A percentile compares a stretch with the other conserved stretches of the same genome.
phyloP scores from a whole-genome alignment of 2,888 invertebrate genomes.

The Leucoma salicis region DNA sequence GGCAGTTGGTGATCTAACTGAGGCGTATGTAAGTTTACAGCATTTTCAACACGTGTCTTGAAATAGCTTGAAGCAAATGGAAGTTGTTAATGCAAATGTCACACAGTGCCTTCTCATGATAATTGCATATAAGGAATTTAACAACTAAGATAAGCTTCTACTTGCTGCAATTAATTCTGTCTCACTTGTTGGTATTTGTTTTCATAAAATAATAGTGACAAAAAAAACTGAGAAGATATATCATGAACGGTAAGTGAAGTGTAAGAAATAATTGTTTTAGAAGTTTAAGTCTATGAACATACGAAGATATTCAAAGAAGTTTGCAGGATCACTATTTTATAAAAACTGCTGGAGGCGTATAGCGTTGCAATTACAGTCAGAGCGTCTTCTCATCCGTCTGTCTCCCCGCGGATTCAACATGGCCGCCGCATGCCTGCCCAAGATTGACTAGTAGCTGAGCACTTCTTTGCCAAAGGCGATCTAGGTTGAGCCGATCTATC shows the following conservation, averaged over 20 bases:
- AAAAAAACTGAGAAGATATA: not conserved
- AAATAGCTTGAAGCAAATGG: constrained; percentile 26
- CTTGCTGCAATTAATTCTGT: not conserved
- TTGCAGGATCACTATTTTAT: constrained; percentile 57
- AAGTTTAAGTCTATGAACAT: constrained; percentile 6
- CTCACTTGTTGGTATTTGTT: not conserved
- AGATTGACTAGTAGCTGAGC: constrained; percentile 79
- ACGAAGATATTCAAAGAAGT: constrained; percentile 34
- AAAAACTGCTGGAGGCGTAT: constrained; percentile 70
- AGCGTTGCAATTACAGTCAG: constrained; percentile 72
- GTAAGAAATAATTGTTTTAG: not conserved
- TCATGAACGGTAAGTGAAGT: not conserved
- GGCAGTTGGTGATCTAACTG: constrained; percentile 28
- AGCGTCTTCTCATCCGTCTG: constrained; percentile 63
- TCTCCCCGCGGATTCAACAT: constrained; percentile 63
- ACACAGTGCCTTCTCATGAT: constrained; percentile 23
- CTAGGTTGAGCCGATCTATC: constrained; percentile 65
- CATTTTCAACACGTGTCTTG: constrained; percentile 27
- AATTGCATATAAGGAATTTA: constrained; percentile 11
- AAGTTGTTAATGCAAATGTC: constrained; percentile 28
- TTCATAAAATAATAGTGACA: not conserved
- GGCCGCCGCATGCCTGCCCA: constrained; percentile 74
- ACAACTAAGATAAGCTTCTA: not conserved
- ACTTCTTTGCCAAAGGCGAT: constrained; percentile 71
- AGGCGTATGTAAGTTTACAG: constrained; percentile 27